A percentile compares a stretch with the other conserved stretches of the same genome.
phyloP scores from a whole-genome alignment of 2,888 invertebrate species.

The Noctua pronuba region DNA sequence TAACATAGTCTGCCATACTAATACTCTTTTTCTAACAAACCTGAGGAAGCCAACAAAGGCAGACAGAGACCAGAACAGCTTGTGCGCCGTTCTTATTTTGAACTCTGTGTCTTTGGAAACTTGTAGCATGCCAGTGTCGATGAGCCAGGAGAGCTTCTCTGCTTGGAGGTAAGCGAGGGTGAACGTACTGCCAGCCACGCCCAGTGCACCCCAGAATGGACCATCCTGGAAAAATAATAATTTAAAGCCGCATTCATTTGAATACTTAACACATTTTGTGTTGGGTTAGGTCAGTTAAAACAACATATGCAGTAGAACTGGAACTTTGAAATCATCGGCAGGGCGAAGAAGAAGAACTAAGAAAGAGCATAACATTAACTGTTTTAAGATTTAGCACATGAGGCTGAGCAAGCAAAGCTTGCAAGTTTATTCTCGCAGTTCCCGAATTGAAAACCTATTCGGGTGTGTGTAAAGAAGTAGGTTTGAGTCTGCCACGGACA shows the following conservation, averaged over 20 bases:
- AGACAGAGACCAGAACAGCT: slow-evolving; percentile 94
- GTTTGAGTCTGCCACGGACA: neutral
- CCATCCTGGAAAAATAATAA: slow-evolving; percentile 79
- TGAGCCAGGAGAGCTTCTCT: slow-evolving; percentile 96
- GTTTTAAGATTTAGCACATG: neutral
- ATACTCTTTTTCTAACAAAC: slow-evolving; percentile 82
- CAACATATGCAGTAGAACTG: neutral
- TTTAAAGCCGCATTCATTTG: neutral
- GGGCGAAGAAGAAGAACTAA: neutral
- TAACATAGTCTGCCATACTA: neutral
- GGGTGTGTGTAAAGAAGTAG: neutral
- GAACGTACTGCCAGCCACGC: slow-evolving; percentile 93
- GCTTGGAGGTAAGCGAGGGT: slow-evolving; percentile 95
- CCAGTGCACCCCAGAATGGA: slow-evolving; percentile 88
- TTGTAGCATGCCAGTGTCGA: slow-evolving; percentile 92
- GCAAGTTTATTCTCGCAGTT: neutral
- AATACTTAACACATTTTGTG: neutral
- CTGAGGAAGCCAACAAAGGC: slow-evolving; percentile 93
- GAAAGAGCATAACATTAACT: neutral
- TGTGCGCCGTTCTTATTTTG: slow-evolving; percentile 92
- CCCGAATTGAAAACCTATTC: neutral
- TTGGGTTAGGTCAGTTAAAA: neutral
- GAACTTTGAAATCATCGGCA: neutral
- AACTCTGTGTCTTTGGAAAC: slow-evolving; percentile 90
- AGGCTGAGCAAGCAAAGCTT: neutral